A percentile compares a stretch with the other conserved stretches of the same genome.
phyloP scores from a whole-genome alignment of 2,113 vertebrate genomes.

The Neofelis nebulosa region DNA sequence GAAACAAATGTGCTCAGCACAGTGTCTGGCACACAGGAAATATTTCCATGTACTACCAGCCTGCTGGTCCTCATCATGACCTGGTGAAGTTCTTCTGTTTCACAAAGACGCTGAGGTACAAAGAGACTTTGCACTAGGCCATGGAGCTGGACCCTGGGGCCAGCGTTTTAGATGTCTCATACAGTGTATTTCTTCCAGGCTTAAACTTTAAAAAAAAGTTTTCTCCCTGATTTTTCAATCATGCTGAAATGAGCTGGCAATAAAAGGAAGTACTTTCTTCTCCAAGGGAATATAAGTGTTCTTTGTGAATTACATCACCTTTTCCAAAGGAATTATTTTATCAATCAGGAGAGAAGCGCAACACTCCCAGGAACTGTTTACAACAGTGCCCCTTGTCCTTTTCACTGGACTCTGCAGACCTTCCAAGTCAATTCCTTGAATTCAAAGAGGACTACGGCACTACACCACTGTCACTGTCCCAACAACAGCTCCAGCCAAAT shows the following conservation, averaged over 20 bases:
- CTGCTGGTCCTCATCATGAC: not conserved
- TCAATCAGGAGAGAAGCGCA: conserved; percentile 49
- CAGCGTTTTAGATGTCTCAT: conserved; percentile 7
- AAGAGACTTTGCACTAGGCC: not conserved
- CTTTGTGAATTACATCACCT: conserved; percentile 77
- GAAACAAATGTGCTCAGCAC: not conserved
- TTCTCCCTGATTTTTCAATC: conserved; percentile 59
- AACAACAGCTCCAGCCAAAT: not conserved
- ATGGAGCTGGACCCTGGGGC: not conserved
- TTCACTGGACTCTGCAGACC: not conserved
- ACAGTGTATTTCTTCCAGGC: not conserved
- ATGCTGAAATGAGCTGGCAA: conserved; percentile 63
- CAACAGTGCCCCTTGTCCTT: not conserved
- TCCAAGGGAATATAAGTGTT: conserved; percentile 69
- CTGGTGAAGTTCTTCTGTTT: not conserved
- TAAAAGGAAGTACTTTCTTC: conserved; percentile 70
- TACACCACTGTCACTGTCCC: not conserved
- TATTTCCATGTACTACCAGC: not conserved
- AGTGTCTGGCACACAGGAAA: not conserved
- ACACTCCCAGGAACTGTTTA: not conserved
- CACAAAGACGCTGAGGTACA: not conserved
- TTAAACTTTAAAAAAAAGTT: conserved; percentile 6
- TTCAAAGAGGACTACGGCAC: not conserved
- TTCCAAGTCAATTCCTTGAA: not conserved
- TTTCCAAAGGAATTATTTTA: conserved; percentile 79